These are phyloP conservation scores for Phthorimaea operculella DNA, from an alignment of 1,140 invertebrate genomes.

Conservation along the genomic window DNA sequence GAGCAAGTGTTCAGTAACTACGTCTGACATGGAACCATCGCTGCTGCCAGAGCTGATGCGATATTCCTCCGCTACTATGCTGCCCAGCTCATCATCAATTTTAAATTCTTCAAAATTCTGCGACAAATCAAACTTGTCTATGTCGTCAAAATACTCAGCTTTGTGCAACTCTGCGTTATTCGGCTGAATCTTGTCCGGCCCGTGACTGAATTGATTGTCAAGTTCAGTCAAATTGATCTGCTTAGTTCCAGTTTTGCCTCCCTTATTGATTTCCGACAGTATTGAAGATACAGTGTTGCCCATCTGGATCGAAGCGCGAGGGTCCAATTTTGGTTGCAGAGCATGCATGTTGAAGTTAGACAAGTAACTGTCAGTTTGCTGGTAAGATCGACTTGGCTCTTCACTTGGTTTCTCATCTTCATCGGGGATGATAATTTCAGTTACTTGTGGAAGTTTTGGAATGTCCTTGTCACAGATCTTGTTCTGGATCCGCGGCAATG, in stretches of 20 bases:
- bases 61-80: conserved; percentile 67
- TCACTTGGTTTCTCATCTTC: conserved; percentile 65
- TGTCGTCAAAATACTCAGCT: conserved; percentile 58
- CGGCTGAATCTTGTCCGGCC: conserved; percentile 31
- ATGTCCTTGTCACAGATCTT: conserved; percentile 69
- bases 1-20: conserved; percentile 54
- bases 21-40: conserved; percentile 71
- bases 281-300: conserved; percentile 71
- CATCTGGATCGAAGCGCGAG: conserved; percentile 67
- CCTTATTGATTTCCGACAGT: conserved; percentile 70
- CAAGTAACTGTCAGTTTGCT: conserved; percentile 48
- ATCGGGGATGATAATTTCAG: conserved; percentile 72
- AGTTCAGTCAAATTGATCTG: conserved; percentile 59
- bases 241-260: conserved; percentile 48
- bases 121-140: conserved; percentile 73
- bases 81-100: conserved; percentile 78
- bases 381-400: conserved; percentile 36
- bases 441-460: conserved; percentile 71
- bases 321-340: conserved; percentile 59
- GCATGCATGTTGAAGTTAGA: conserved; percentile 51
- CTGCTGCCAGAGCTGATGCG: conserved; percentile 68
- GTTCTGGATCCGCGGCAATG: conserved; percentile 58
- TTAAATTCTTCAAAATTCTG: conserved; percentile 86
- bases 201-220: conserved; percentile 53
- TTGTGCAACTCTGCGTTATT: conserved; percentile 46